Percentiles rank a stretch among this genome's conserved stretches.
Conservation (phyloP, 2,888 invertebrate species). For the Saturnia japonica region DNA sequence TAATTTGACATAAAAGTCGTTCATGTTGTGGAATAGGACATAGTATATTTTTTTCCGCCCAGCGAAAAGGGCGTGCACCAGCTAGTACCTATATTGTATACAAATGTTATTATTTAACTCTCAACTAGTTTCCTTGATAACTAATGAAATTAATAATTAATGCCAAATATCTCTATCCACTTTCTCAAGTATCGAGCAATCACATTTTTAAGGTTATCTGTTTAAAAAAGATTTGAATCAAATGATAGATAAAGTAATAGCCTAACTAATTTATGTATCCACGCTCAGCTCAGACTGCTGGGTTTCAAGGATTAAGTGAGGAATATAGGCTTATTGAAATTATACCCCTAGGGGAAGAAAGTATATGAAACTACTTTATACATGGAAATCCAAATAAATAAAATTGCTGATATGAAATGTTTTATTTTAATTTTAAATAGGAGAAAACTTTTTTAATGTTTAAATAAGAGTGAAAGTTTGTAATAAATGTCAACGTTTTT, state of each 20-base stretch:
- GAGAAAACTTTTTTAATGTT: background rate
- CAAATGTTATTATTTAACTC: background rate
- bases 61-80: background rate
- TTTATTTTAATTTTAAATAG: background rate
- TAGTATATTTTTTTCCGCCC: background rate
- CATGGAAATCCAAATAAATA: background rate
- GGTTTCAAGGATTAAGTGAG: background rate
- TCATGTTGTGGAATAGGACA: background rate
- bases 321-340: background rate
- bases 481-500: background rate
- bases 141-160: no score
- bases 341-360: background rate
- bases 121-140: no score
- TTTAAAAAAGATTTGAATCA: background rate
- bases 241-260: background rate
- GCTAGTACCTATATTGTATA: background rate
- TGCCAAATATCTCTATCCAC: no score
- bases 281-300: slow-evolving; percentile 4
- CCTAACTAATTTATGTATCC: background rate
- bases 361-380: background rate
- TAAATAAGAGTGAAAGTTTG: background rate
- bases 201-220: background rate
- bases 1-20: background rate
- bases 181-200: no score
- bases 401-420: background rate